Percentiles rank a stretch among this genome's conserved stretches.
Conservation (phyloP, 2,113 vertebrate species). For the Clarias macrocephalus region DNA sequence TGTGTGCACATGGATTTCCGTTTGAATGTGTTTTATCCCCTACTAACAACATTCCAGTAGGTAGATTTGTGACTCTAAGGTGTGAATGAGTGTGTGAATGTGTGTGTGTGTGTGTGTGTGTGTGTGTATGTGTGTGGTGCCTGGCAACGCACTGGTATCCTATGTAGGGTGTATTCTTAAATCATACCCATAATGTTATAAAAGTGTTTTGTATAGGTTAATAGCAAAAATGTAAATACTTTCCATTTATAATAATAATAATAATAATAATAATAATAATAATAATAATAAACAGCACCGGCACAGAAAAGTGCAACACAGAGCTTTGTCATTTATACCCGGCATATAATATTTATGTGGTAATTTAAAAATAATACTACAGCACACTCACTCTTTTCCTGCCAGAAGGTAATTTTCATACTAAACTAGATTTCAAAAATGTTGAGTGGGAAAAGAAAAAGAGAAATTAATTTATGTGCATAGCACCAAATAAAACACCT, state of each 20-base stretch:
- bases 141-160: not conserved
- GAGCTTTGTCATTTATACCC: not conserved
- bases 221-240: not conserved
- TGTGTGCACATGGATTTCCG: not conserved
- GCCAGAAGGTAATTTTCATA: not conserved
- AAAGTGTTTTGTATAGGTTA: too few relatives aligned
- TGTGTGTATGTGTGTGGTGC: slow-evolving; percentile 37
- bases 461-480: not conserved
- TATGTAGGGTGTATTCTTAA: not conserved
- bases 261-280: too few relatives aligned
- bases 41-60: not conserved
- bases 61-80: not conserved
- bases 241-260: not conserved
- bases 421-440: not conserved
- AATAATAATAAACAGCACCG: not conserved
- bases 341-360: not conserved
- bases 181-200: not conserved
- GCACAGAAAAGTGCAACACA: not conserved
- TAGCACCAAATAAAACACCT: not conserved
- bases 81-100: slow-evolving; percentile 19
- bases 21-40: not conserved
- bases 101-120: slow-evolving; percentile 25
- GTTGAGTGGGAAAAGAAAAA: not conserved
- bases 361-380: not conserved
- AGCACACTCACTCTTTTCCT: not conserved